Percentiles rank a stretch among this genome's conserved stretches.
Conservation (phyloP, 2,888 invertebrate species). For the Lingula anatina region DNA sequence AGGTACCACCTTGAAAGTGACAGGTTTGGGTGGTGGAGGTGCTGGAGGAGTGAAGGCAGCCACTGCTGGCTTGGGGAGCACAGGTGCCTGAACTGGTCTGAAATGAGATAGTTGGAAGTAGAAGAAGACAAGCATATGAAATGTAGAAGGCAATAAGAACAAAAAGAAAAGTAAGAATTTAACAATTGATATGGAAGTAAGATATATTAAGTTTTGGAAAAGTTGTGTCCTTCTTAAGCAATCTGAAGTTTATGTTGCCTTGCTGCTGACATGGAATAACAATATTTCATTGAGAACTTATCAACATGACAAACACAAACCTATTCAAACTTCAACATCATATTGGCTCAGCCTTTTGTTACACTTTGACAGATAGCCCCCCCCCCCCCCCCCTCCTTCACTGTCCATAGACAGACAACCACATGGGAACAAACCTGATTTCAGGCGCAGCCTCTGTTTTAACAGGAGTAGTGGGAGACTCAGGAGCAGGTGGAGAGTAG, state of each 20-base stretch:
- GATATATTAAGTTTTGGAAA: not conserved
- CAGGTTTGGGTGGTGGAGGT: conserved; percentile 5
- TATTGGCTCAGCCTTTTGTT: conserved; percentile 1
- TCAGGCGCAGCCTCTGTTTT: no score
- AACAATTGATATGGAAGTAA: not conserved
- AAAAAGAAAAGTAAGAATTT: not conserved
- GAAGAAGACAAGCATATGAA: not conserved
- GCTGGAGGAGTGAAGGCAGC: conserved; percentile 3
- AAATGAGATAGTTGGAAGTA: not conserved
- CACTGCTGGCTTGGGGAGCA: conserved; percentile 3
- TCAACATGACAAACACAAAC: no score
- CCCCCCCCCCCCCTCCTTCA: no score
- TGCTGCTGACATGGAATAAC: no score
- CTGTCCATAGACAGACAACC: no score
- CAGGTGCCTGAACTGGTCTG: conserved; percentile 3
- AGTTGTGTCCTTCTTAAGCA: no score
- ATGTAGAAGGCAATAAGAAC: not conserved
- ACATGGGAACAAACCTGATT: no score
- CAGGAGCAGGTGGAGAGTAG: no score
- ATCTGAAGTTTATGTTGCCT: no score
- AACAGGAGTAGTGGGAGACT: no score
- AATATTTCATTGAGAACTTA: no score
- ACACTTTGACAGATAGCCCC: not conserved
- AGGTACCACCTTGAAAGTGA: conserved; percentile 2
- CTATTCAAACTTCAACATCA: no score